Evolutionary conservation across 35 echinoderm and acorn worm genomes (phyloP).

Genomic region (Holothuria glaberrima): DNA sequence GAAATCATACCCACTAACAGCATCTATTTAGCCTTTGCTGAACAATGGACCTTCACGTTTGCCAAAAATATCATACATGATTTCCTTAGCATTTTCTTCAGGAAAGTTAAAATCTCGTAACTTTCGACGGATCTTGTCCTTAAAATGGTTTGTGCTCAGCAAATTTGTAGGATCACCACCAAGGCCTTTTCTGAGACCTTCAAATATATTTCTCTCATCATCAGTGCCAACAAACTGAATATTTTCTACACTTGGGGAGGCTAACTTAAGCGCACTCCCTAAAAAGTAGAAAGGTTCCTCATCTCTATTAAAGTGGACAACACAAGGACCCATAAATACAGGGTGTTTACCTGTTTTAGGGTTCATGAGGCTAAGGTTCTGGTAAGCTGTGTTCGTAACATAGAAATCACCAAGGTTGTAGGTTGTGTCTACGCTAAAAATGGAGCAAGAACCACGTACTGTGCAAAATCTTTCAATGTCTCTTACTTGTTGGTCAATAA

Average conservation of each 20-base stretch:
- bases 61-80: too few relatives aligned
- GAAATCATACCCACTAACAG: constrained; percentile 38
- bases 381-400: constrained; percentile 20
- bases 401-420: too few relatives aligned
- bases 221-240: constrained; percentile 50
- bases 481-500: too few relatives aligned
- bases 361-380: constrained; percentile 36
- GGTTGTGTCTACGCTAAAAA: too few relatives aligned
- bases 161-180: constrained; percentile 25
- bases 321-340: constrained; percentile 16
- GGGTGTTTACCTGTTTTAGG: constrained; percentile 48
- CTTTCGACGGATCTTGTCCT: constrained; percentile 41
- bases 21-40: constrained; percentile 40
- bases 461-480: too few relatives aligned
- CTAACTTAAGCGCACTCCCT: constrained; percentile 9
- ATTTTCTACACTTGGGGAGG: neutral
- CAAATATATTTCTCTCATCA: constrained; percentile 32
- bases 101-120: constrained; percentile 28
- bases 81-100: too few relatives aligned
- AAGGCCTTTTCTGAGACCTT: constrained; percentile 40
- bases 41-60: too few relatives aligned
- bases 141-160: constrained; percentile 32
- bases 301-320: constrained; percentile 42
- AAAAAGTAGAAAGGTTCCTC: constrained; percentile 38
- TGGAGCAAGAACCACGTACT: too few relatives aligned